Conservation (phyloP, 2,888 invertebrate genomes). For the Sympetrum striolatum region DNA sequence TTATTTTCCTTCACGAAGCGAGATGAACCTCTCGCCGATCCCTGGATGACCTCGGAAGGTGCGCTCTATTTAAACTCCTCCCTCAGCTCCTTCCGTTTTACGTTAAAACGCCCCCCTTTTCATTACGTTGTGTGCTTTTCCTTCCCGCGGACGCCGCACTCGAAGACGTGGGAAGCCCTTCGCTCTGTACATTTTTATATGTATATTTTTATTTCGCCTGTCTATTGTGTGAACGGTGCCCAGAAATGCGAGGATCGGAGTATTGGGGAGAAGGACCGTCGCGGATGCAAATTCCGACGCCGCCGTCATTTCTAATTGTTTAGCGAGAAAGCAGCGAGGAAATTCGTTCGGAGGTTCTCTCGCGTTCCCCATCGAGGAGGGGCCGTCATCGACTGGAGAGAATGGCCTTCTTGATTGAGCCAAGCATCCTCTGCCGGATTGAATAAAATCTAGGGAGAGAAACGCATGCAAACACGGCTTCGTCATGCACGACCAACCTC, state of each 20-base stretch:
- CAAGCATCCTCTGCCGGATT: background rate
- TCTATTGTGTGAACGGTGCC: background rate
- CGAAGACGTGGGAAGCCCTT: background rate
- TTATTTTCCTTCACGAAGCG: background rate
- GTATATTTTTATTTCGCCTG: background rate
- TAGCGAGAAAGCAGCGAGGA: background rate
- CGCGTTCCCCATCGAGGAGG: background rate
- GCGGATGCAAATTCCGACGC: background rate
- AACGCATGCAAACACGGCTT: background rate
- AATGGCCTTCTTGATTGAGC: too few relatives aligned
- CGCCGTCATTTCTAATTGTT: background rate
- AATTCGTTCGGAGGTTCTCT: background rate
- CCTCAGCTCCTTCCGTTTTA: background rate
- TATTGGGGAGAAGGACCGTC: background rate
- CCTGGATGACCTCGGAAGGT: background rate
- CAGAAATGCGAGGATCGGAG: background rate
- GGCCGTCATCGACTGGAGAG: background rate
- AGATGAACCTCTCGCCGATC: background rate
- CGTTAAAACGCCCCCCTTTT: background rate
- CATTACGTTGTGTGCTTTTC: background rate
- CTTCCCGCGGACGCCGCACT: background rate
- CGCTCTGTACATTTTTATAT: background rate
- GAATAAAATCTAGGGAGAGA: background rate
- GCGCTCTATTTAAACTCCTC: background rate
- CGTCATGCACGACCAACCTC: background rate